A percentile compares a stretch with the other conserved stretches of the same genome.
Conservation (phyloP, 2,797 vertebrate genomes). For the Mormyrops attenuatus region DNA sequence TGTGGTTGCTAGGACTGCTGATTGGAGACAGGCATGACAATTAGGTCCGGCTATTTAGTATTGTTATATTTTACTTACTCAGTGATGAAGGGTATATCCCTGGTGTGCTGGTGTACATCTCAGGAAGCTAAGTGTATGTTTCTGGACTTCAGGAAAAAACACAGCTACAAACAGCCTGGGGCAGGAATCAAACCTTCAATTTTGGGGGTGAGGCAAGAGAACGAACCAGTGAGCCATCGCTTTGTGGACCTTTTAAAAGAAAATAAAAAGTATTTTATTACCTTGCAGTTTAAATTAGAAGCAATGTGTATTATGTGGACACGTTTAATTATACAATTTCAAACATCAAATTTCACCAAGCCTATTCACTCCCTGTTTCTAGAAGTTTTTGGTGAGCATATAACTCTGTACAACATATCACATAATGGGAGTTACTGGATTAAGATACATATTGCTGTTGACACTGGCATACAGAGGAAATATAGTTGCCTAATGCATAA, state of each 20-base stretch:
- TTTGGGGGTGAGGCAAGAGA: not conserved
- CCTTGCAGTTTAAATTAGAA: not conserved
- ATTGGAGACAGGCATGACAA: not conserved
- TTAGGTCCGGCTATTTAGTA: not conserved
- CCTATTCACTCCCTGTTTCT: not conserved
- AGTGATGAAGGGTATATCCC: not conserved
- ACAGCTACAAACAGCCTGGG: not conserved
- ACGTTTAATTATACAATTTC: not conserved
- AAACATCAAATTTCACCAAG: conserved; percentile 1
- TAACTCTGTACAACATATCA: not conserved
- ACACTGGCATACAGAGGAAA: not conserved
- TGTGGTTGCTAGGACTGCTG: not conserved
- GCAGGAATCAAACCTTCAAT: not conserved
- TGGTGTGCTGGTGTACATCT: not conserved
- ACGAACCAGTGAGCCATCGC: not conserved
- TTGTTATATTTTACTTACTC: not conserved
- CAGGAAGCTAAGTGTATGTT: not conserved
- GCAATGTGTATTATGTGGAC: not conserved
- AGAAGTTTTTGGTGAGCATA: not conserved
- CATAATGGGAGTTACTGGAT: not conserved
- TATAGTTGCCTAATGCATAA: not conserved
- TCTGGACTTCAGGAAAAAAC: not conserved
- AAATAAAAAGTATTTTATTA: not conserved
- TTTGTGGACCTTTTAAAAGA: not conserved
- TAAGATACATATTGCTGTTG: not conserved